phyloP scores from a whole-genome alignment of 2,113 vertebrate genomes.

The Eonycteris spelaea region DNA sequence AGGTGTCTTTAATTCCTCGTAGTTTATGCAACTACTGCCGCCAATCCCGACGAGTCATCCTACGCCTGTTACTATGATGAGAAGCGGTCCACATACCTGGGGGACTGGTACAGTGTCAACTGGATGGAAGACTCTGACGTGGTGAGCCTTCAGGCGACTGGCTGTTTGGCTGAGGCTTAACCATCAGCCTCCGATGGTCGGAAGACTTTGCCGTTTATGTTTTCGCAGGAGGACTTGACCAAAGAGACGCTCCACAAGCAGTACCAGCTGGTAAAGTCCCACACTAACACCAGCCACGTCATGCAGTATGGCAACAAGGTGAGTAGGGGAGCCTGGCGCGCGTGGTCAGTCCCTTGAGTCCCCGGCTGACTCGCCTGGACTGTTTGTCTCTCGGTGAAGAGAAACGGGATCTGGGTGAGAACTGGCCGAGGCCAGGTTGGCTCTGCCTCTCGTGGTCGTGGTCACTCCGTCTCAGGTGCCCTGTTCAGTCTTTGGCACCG shows the following conservation, averaged over 20 bases:
- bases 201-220: neutral
- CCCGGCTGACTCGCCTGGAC: fast-evolving
- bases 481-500: neutral
- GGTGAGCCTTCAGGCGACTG: slow-evolving; percentile 78
- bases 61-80: slow-evolving; percentile 98
- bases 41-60: slow-evolving; percentile 91
- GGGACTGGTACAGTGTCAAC: slow-evolving; percentile 98
- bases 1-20: neutral
- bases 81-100: slow-evolving; percentile 91
- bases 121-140: slow-evolving; percentile 99
- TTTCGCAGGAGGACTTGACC: slow-evolving; percentile 90
- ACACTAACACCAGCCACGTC: slow-evolving; percentile 97
- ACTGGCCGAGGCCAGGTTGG: fast-evolving
- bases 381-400: fast-evolving
- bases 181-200: fast-evolving
- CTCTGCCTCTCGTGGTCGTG: fast-evolving
- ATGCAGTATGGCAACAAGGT: slow-evolving; percentile 97
- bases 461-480: neutral
- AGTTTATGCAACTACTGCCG: slow-evolving; percentile 97
- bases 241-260: slow-evolving; percentile 93
- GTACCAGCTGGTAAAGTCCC: slow-evolving; percentile 92
- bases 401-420: fast-evolving
- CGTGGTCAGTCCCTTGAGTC: fast-evolving
- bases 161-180: fast-evolving
- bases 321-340: neutral